A percentile compares a stretch with the other conserved stretches of the same genome.
phyloP scores from a whole-genome alignment of 2,797 vertebrate genomes.

The Brachyrhaphis roseni region DNA sequence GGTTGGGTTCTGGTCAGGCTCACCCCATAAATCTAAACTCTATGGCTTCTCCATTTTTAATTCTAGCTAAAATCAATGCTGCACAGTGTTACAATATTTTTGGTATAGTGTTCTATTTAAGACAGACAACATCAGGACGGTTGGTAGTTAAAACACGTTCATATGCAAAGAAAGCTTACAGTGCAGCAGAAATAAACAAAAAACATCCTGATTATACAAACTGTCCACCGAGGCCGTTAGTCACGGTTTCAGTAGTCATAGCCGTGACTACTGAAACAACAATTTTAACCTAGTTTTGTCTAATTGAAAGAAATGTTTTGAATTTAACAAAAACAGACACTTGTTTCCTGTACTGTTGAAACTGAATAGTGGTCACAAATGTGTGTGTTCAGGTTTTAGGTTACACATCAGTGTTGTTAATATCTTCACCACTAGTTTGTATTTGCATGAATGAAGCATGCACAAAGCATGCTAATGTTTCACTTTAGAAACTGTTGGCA shows the following conservation, averaged over 20 bases:
- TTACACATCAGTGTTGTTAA: background rate
- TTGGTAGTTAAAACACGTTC: background rate
- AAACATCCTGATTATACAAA: background rate
- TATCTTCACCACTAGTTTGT: constrained; percentile 24
- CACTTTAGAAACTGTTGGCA: constrained; percentile 2
- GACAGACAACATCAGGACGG: background rate
- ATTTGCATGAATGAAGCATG: constrained; percentile 12
- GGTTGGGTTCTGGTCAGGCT: too few species aligned
- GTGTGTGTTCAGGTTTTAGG: constrained; percentile 3
- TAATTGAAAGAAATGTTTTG: background rate
- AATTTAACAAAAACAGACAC: background rate
- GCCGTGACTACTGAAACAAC: background rate
- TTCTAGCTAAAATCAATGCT: too few species aligned
- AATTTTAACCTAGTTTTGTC: background rate
- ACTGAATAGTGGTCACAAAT: background rate
- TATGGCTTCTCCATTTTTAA: too few species aligned
- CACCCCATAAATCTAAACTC: too few species aligned
- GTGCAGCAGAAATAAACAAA: background rate
- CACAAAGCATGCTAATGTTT: constrained; percentile 8
- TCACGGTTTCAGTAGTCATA: background rate
- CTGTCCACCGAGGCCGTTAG: background rate
- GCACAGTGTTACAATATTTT: background rate
- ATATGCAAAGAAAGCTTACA: background rate
- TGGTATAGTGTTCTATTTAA: background rate
- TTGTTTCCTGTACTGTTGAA: background rate